Percentiles rank a stretch among this genome's conserved stretches.
Evolutionary conservation across 2,113 vertebrate genomes (phyloP).

Genomic region (Otocyon megalotis): DNA sequence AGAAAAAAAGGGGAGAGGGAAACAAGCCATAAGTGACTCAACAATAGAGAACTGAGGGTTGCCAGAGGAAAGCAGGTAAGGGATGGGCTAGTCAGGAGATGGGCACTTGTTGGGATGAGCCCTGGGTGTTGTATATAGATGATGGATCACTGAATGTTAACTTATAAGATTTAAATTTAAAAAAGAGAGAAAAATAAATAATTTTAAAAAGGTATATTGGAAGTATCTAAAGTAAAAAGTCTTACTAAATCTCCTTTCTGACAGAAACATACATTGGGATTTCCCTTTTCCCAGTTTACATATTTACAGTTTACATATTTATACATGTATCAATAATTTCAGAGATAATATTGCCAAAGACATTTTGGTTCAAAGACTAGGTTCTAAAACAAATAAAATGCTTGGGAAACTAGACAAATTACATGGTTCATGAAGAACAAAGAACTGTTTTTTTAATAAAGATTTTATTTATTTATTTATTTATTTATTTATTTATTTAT

Average conservation of each 20-base stretch:
- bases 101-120: too few relatives aligned
- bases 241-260: background rate
- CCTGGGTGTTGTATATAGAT: background rate
- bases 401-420: conserved; percentile 13
- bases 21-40: background rate
- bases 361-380: background rate
- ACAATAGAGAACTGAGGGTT: background rate
- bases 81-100: background rate
- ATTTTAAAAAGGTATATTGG: background rate
- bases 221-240: background rate
- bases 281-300: background rate
- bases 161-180: background rate
- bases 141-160: background rate
- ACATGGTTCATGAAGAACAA: background rate
- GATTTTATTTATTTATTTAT: too few relatives aligned
- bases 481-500: too few relatives aligned
- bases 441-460: background rate
- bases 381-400: background rate
- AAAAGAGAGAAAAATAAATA: background rate
- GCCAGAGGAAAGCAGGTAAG: background rate
- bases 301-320: background rate
- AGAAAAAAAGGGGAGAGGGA: background rate
- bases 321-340: background rate
- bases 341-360: background rate
- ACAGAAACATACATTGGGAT: background rate